Evolutionary conservation across 2,888 invertebrate species (phyloP).

Genomic region (Tenodera sinensis): DNA sequence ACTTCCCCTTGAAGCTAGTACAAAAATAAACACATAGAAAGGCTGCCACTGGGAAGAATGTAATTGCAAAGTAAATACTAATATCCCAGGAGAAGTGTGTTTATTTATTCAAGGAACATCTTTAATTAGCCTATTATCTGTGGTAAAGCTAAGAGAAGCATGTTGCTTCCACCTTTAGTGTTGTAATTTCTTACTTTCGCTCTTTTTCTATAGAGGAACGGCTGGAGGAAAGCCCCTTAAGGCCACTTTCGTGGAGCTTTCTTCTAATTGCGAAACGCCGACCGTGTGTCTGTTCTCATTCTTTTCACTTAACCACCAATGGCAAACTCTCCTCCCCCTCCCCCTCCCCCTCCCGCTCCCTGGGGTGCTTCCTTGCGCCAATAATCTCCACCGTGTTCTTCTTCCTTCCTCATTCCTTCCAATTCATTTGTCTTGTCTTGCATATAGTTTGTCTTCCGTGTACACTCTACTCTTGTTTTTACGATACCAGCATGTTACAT

Average conservation of each 20-base stretch:
- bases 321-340: background rate
- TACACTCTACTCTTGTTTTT: background rate
- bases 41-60: background rate
- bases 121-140: background rate
- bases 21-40: too few species aligned
- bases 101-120: background rate
- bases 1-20: too few species aligned
- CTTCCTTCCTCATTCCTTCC: background rate
- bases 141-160: background rate
- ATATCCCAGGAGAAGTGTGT: background rate
- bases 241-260: constrained; percentile 4
- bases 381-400: background rate
- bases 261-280: constrained; percentile 14
- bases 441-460: background rate
- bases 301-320: constrained; percentile 16
- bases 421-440: background rate
- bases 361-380: background rate
- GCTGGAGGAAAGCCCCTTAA: constrained; percentile 11
- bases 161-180: background rate
- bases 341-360: background rate
- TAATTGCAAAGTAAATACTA: background rate
- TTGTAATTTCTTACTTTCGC: constrained; percentile 3
- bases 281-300: constrained; percentile 6
- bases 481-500: background rate
- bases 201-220: background rate